Evolutionary conservation across 2,797 vertebrate species (phyloP), one percentile per base, ranked within the genome.

Genomic region (Acipenser transmontanus): DNA sequence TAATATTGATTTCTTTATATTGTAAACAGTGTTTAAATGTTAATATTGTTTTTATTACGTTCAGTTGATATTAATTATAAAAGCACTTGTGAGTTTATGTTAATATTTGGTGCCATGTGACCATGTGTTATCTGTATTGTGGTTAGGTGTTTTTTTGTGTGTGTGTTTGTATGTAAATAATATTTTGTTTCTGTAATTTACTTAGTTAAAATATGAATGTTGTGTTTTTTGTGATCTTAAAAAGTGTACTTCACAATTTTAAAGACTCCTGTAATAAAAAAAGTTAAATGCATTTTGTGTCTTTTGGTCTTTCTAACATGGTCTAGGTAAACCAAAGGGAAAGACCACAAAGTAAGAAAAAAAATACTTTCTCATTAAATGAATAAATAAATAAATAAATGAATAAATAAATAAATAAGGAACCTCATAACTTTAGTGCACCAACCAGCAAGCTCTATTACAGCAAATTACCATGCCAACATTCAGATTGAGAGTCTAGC

Each of bases 11-110:
- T 91, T 85, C 82, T 83, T 92, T 90, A 94, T 91, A 95, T 89
- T 96, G 92, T 95, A 95, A 92, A 93, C 92, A 86, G 88, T 82
- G 91, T 92, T 91, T 87, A 91, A 92, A 92, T 94, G 92, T 95
- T 95, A 92, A 96, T 95, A 95, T 88, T 93, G 90, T 93, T 92
- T 93, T 94, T 91, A 91, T 91, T 91, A 84, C 91, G 87, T 89
- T 87, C 87, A 92, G 92, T 93, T 94, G 87, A 93, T 92, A 93
- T 93, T 93, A 91, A 93, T 20, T 87, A 85, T 87, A 88, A 87
- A 91, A 92, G 93, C 95, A 95, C 93, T 95, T 94, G 92, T 86
- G 89, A 89, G 86, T 87, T 34, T 91, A 82, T 80, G 78, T 91
- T 88, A 73, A 87, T 93, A 85, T 83, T 81, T 84, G 91, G 92